Conservation (phyloP, 2,888 invertebrate genomes). For the Molorchus minor region DNA sequence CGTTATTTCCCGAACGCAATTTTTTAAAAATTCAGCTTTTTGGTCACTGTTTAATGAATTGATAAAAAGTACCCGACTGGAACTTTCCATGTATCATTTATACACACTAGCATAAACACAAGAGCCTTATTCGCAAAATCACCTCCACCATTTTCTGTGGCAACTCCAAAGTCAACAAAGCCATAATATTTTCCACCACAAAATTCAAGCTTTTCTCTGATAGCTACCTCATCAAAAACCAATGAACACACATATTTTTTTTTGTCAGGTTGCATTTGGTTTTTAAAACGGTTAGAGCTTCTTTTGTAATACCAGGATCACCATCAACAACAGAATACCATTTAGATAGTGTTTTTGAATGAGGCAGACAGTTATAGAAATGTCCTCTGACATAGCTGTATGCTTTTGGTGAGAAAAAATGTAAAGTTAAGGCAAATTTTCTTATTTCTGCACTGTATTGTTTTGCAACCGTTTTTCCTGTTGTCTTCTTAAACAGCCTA, state of each 20-base stretch:
- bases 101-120: slow-evolving; percentile 33
- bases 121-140: slow-evolving; percentile 33
- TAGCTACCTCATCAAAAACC: slow-evolving; percentile 39
- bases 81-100: slow-evolving; percentile 35
- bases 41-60: slow-evolving; percentile 26
- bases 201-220: slow-evolving; percentile 36
- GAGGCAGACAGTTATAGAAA: slow-evolving; percentile 31
- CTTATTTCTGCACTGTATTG: not conserved
- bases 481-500: not conserved
- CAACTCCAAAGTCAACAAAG: slow-evolving; percentile 37
- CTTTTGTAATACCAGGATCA: slow-evolving; percentile 33
- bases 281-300: slow-evolving; percentile 33
- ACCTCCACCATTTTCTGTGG: slow-evolving; percentile 28
- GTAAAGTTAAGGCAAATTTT: slow-evolving; percentile 12
- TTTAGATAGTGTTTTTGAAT: slow-evolving; percentile 29
- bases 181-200: slow-evolving; percentile 34
- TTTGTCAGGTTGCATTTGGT: slow-evolving; percentile 22
- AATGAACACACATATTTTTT: slow-evolving; percentile 33
- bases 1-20: slow-evolving; percentile 1
- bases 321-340: slow-evolving; percentile 34
- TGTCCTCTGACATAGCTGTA: slow-evolving; percentile 31
- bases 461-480: not conserved
- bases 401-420: slow-evolving; percentile 29
- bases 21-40: slow-evolving; percentile 28
- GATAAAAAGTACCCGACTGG: slow-evolving; percentile 36